Evolutionary conservation across 2,888 invertebrate species (phyloP), one percentile per base, ranked within the genome.

Genomic region (Onthophagus sagittarius): DNA sequence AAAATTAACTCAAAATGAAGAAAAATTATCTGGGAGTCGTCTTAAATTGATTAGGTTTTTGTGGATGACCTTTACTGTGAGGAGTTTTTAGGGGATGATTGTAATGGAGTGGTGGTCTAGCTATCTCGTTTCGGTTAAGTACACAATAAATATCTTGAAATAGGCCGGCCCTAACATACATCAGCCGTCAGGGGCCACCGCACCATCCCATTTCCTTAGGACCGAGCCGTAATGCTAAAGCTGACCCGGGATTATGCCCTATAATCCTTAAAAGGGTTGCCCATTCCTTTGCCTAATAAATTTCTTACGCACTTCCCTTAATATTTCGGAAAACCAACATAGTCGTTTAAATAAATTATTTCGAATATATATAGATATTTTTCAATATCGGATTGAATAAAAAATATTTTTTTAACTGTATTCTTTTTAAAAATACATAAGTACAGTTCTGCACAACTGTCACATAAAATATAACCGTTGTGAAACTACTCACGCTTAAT

Each of bases 91-190:
- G 11, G 39, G 39, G 7, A 9, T 53, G 39, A 23, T 67, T 23
- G 67, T 74, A 74, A 74, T 74, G 74, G 72, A 74, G 74, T 74
- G 63, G 74, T 70, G 74, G 74, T 74, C 75, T 75, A 73, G 74
- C 74, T 80, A 82, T 82, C 81, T 83, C 83, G 84, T 83, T 84
- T 83, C 83, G 81, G 82, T 82, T 84, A 85, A 85, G 84, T 84
- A 85, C 83, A 83, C 83, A 84, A 85, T 85, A 85, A 85, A 85
- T 84, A 84, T 84, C 83, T 79, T 81, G 82, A 81, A 83, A 84
- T 83, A 82, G 83, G 81, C 80, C 80, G 78, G 82, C 81, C 82
- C 82, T 79, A 81, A 82, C 82, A 83, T 82, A 82, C 81, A 83
- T 83, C 82, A 82, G 82, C 79, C 80, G 82, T 82, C 82, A 80